phyloP scores from a whole-genome alignment of 1,140 invertebrate species.

The Ceratosolen fusciceps region DNA sequence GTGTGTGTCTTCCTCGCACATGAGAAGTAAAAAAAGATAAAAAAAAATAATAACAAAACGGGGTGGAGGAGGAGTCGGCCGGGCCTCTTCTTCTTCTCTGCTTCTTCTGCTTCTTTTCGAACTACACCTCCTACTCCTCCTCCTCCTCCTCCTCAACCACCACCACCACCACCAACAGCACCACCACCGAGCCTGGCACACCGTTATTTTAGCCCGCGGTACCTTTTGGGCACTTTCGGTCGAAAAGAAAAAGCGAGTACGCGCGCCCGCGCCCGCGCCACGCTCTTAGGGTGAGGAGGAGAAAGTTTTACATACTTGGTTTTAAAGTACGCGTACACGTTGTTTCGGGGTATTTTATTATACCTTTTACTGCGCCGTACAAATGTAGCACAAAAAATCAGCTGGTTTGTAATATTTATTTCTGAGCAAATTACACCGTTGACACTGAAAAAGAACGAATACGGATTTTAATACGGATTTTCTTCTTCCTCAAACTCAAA shows the following conservation, averaged over 20 bases:
- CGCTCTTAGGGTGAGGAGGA: background rate
- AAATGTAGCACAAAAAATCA: conserved; percentile 22
- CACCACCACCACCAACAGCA: too few relatives aligned
- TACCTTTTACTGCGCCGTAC: background rate
- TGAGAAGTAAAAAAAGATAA: too few relatives aligned
- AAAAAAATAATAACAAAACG: too few relatives aligned
- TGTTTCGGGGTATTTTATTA: conserved; percentile 19
- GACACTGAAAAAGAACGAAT: conserved; percentile 12
- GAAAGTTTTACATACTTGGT: conserved; percentile 16
- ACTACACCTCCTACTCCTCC: too few relatives aligned
- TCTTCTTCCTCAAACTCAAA: background rate
- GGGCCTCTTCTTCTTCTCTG: background rate
- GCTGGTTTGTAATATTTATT: conserved; percentile 24
- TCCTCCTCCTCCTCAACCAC: too few relatives aligned
- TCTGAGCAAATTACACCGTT: conserved; percentile 11
- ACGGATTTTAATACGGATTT: conserved; percentile 13
- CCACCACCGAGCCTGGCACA: too few relatives aligned
- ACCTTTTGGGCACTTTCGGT: conserved; percentile 20
- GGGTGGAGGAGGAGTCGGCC: too few relatives aligned
- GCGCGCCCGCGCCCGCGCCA: background rate
- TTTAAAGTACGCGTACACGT: conserved; percentile 18
- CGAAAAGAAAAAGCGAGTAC: background rate
- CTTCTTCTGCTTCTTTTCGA: too few relatives aligned
- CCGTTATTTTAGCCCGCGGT: conserved; percentile 29
- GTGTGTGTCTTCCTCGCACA: conserved; percentile 18